Base-by-base conservation (phyloP, 1,140 invertebrate genomes). In the Helicoverpa armigera region DNA sequence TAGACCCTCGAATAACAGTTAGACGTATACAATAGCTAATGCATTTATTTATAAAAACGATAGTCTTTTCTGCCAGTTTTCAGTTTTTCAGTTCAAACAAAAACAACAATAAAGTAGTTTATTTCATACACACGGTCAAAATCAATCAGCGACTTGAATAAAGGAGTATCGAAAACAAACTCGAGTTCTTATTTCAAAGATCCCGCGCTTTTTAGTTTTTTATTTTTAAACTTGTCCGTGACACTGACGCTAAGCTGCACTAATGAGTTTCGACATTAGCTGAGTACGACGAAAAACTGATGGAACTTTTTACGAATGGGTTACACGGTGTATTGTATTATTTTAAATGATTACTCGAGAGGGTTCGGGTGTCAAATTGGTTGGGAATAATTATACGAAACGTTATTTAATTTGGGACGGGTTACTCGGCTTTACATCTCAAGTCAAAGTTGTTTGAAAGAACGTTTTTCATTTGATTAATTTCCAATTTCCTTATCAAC, bases 181-280 rank as follows among this genome's bases (percentile, higher is more conserved):
- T 67, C 60, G 77, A 63, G 88, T 90, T 88, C 85, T 86, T 91
- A 92, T 94, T 92, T 94, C 88, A 90, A 91, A 91, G 87, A 82
- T 86, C 82, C 80, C 82, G 82, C 82, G 79, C 87, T 89, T 89
- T 91, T 90, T 88, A 83, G 84, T 82, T 85, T 86, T 91, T 92
- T 92, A 91, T 92, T 94, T 93, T 92, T 90, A 90, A 90, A 91
- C 86, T 86, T 92, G 91, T 82, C 92, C 90, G 86, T 94, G 93
- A 92, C 93, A 94, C 90, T 94, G 93, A 94, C 91, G 90, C 84
- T 91, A 89, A 90, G 92, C 90, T 89, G 82, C 89, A 82, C 91
- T 94, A 94, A 94, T 94, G 92, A 94, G 90, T 90, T 94, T 90
- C 85, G 91, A 92, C 93, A 94, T 94, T 94, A 94, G 92, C 86